Conservation (phyloP, 2,888 invertebrate genomes). For the Podabrus alpinus region DNA sequence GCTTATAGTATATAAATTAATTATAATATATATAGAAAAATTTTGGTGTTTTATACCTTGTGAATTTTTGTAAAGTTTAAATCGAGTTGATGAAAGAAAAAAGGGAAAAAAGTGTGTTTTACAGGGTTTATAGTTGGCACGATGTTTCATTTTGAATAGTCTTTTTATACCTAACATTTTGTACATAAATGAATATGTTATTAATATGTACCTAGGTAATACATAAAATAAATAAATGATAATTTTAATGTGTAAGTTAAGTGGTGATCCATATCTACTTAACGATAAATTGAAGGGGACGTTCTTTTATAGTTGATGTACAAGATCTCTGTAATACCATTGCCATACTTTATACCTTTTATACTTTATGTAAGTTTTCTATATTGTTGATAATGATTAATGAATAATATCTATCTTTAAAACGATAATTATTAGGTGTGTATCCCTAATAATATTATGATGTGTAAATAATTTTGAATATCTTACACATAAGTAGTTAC, state of each 20-base stretch:
- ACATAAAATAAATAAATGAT: constrained; percentile 14
- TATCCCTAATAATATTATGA: neutral
- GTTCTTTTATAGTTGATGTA: constrained; percentile 23
- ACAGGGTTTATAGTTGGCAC: constrained; percentile 27
- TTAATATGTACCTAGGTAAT: too few relatives aligned
- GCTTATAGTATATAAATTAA: constrained; percentile 41
- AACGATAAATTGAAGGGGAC: constrained; percentile 12
- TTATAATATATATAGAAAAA: constrained; percentile 21
- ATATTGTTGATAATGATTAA: constrained; percentile 11
- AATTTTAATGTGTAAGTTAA: constrained; percentile 19
- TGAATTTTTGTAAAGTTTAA: constrained; percentile 30
- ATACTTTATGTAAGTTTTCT: constrained; percentile 29
- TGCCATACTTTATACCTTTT: constrained; percentile 40
- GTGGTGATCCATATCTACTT: constrained; percentile 16
- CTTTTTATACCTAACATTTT: constrained; percentile 18
- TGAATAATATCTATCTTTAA: constrained; percentile 24
- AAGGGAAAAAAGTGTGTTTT: constrained; percentile 11
- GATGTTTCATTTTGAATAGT: constrained; percentile 18
- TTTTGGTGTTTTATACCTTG: constrained; percentile 31
- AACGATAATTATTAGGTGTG: constrained; percentile 21
- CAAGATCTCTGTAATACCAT: constrained; percentile 54
- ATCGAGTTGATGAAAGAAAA: constrained; percentile 20
- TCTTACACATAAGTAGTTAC: constrained; percentile 2
- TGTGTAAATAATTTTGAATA: constrained; percentile 15
- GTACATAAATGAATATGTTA: constrained; percentile 24